Percentiles rank a stretch among this genome's conserved stretches.
Evolutionary conservation across 1,140 invertebrate genomes (phyloP).

Genomic region (Drosophila teissieri): DNA sequence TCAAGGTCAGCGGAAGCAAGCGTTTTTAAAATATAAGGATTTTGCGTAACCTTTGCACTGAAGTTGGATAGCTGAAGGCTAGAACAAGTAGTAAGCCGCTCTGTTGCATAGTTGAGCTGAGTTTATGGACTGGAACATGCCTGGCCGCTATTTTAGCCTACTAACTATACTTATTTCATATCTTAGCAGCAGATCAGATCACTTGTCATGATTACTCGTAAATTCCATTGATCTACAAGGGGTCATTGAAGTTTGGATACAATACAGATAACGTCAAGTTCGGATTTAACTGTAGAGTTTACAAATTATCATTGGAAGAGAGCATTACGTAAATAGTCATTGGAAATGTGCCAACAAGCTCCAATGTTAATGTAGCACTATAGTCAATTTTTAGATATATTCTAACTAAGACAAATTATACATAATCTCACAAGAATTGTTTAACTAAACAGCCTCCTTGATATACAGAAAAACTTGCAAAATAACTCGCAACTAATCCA

Average conservation of each 20-base stretch:
- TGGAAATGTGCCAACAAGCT: slow-evolving; percentile 9
- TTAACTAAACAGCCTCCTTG: slow-evolving; percentile 58
- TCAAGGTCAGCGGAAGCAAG: slow-evolving; percentile 32
- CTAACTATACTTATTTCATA: slow-evolving; percentile 30
- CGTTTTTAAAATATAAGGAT: slow-evolving; percentile 2
- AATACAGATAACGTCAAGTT: slow-evolving; percentile 37
- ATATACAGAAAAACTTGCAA: slow-evolving; percentile 32
- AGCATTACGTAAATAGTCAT: slow-evolving; percentile 41
- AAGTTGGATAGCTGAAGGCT: slow-evolving; percentile 5
- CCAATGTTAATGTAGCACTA: slow-evolving; percentile 18
- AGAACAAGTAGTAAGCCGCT: slow-evolving; percentile 7
- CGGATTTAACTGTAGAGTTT: slow-evolving; percentile 11
- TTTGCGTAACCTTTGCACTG: slow-evolving; percentile 7
- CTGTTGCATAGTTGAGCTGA: slow-evolving; percentile 13
- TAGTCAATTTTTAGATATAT: slow-evolving; percentile 26
- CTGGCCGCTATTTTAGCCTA: slow-evolving; percentile 14
- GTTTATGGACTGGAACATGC: slow-evolving; percentile 29
- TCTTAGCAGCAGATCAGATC: slow-evolving; percentile 24
- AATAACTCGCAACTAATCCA: slow-evolving; percentile 21
- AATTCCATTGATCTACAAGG: slow-evolving; percentile 19
- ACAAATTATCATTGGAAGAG: slow-evolving; percentile 39
- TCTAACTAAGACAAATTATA: slow-evolving; percentile 51
- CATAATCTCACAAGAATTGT: slow-evolving; percentile 55
- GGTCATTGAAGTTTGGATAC: slow-evolving; percentile 1
- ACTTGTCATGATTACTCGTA: slow-evolving; percentile 34